A percentile compares a stretch with the other conserved stretches of the same genome.
phyloP scores from a whole-genome alignment of 2,797 vertebrate genomes.

The Psittacula echo region DNA sequence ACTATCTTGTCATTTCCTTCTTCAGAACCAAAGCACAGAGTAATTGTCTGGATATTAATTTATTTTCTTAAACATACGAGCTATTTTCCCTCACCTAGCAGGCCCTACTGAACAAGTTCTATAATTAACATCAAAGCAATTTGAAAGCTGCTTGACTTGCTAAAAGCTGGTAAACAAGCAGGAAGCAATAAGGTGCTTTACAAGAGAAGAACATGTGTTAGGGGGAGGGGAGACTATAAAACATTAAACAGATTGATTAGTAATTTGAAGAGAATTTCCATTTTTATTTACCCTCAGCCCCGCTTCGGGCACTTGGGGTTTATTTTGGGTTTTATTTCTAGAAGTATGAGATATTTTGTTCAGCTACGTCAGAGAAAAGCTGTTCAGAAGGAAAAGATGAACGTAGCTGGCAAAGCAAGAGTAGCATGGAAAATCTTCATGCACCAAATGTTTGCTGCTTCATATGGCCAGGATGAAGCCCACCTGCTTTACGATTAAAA shows the following conservation, averaged over 20 bases:
- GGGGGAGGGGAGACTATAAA: slow-evolving; percentile 25
- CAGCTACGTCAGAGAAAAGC: neutral
- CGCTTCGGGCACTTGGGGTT: neutral
- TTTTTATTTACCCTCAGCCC: slow-evolving; percentile 25
- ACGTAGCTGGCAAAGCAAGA: neutral
- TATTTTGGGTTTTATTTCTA: neutral
- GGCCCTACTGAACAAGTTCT: slow-evolving; percentile 45
- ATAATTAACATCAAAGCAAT: slow-evolving; percentile 70
- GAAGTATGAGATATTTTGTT: neutral
- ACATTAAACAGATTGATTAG: slow-evolving; percentile 37
- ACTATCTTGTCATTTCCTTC: neutral
- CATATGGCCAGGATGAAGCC: neutral
- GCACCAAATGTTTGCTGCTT: neutral
- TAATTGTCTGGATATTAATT: slow-evolving; percentile 14
- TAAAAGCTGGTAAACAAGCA: slow-evolving; percentile 52
- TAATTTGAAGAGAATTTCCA: slow-evolving; percentile 32
- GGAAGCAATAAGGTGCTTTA: slow-evolving; percentile 53
- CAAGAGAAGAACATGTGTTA: slow-evolving; percentile 50
- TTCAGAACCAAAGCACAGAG: neutral
- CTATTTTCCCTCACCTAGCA: slow-evolving; percentile 44
- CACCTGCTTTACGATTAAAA: neutral
- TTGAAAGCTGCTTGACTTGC: slow-evolving; percentile 58
- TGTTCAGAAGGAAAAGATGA: neutral
- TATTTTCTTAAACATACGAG: slow-evolving; percentile 47
- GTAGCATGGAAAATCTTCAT: neutral